Evolutionary conservation across 2,113 vertebrate genomes (phyloP), one percentile per base, ranked within the genome.

Genomic region (Plectropomus leopardus): DNA sequence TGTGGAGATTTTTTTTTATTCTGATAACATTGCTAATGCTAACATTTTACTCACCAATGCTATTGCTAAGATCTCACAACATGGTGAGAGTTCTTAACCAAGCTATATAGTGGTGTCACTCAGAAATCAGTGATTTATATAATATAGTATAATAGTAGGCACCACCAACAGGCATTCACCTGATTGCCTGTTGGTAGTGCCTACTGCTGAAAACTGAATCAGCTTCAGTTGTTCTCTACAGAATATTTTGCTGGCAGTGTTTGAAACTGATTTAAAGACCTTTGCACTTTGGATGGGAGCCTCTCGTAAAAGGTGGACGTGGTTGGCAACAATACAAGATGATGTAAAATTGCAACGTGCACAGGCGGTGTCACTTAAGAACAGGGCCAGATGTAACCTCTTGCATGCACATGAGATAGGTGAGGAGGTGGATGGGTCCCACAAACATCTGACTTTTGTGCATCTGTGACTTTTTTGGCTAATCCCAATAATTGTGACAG

Each of bases 231-330:
- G n/a, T n/a, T n/a, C n/a, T n/a, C n/a, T n/a, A n/a, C n/a, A n/a
- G n/a, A n/a, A n/a, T n/a, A n/a, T n/a, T 81, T 76, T 75, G 48
- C 68, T 80, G 71, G 74, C 78, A 48, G 34, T 80, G 16, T 77
- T 51, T 73, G 30, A 86, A 69, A 66, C 53, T 67, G 47, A 55
- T 78, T 50, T 66, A 23, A 78, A 72, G 21, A 75, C 26, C 40
- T 59, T 86, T 86, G 86, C 88, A 89, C 87, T 82, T 83, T 15
- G 26, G 44, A 55, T 23, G n/a, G n/a, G n/a, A n/a, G n/a, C n/a
- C n/a, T n/a, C n/a, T n/a, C n/a, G n/a, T n/a, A n/a, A n/a, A n/a
- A 36, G 23, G 16, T 68, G 7, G 51, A 57, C 30, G 54, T 24
- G 47, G 44, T 75, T 11, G 16, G 7, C 16, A 55, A 45, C 73